phyloP scores from a whole-genome alignment of 1,140 invertebrate species.

The Drosophila novamexicana region DNA sequence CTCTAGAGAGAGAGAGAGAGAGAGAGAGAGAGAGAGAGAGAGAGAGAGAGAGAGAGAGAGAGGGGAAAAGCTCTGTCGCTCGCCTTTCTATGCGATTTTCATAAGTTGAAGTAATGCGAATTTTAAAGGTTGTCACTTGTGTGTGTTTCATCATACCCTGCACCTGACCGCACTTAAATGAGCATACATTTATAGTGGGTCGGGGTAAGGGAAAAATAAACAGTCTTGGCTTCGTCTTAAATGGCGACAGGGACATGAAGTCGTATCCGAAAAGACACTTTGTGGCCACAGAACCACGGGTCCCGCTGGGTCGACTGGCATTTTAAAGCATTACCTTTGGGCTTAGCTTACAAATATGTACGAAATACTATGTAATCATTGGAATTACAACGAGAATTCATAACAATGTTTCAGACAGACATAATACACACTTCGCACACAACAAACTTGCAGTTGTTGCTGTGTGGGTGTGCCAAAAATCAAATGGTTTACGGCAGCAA shows the following conservation, averaged over 20 bases:
- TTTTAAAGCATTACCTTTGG: conserved; percentile 45
- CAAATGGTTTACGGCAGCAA: conserved; percentile 69
- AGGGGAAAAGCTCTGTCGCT: no score
- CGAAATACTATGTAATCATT: conserved; percentile 49
- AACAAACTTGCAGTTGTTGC: conserved; percentile 10
- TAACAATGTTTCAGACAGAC: conserved; percentile 48
- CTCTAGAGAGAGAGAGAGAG: no score
- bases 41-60: no score
- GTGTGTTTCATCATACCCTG: background rate
- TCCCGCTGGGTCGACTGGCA: conserved; percentile 37
- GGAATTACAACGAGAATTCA: conserved; percentile 58
- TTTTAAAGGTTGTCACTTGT: no score
- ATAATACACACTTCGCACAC: conserved; percentile 37
- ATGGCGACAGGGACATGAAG: conserved; percentile 30
- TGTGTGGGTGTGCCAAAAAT: conserved; percentile 42
- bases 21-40: no score
- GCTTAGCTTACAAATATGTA: conserved; percentile 36
- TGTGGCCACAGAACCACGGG: conserved; percentile 19
- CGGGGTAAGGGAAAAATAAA: background rate
- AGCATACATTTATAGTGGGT: background rate
- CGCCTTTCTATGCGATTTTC: background rate
- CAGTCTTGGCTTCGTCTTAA: conserved; percentile 14
- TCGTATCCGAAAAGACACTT: conserved; percentile 43
- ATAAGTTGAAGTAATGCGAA: background rate
- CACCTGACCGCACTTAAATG: background rate